Conservation (phyloP, 2,888 invertebrate species). For the Magallana nippona region DNA sequence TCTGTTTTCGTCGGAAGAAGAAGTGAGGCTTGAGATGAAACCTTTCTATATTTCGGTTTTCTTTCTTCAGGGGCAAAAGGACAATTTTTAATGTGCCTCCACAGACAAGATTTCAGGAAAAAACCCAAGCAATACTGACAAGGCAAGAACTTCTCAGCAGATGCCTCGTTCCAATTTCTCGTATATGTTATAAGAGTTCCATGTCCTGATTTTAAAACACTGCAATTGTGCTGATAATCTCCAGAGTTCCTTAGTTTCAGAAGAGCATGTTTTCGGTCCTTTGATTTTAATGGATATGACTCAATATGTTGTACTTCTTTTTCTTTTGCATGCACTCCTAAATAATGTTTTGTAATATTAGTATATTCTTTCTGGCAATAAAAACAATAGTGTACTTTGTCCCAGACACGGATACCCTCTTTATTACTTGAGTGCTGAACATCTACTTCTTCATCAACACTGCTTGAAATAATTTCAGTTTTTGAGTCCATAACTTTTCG, state of each 20-base stretch:
- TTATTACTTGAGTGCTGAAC: slow-evolving; percentile 42
- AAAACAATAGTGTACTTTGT: slow-evolving; percentile 49
- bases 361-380: slow-evolving; percentile 45
- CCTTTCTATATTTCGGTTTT: slow-evolving; percentile 39
- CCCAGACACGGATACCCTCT: slow-evolving; percentile 44
- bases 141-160: slow-evolving; percentile 42
- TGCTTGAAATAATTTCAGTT: neutral
- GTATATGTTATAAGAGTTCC: slow-evolving; percentile 40
- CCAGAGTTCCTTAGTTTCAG: slow-evolving; percentile 50
- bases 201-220: slow-evolving; percentile 47
- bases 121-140: slow-evolving; percentile 52
- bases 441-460: neutral
- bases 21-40: slow-evolving; percentile 44
- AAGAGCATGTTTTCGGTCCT: slow-evolving; percentile 45
- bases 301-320: slow-evolving; percentile 41
- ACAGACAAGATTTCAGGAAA: slow-evolving; percentile 47
- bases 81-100: slow-evolving; percentile 48
- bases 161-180: slow-evolving; percentile 36
- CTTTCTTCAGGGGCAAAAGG: slow-evolving; percentile 37
- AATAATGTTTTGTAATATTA: slow-evolving; percentile 48
- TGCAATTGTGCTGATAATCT: slow-evolving; percentile 48
- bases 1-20: slow-evolving; percentile 39
- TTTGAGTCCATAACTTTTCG: neutral
- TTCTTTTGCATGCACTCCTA: slow-evolving; percentile 47
- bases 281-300: slow-evolving; percentile 31